Evolutionary conservation across 2,797 vertebrate species (phyloP).

Genomic region (Centropyge bicolor): DNA sequence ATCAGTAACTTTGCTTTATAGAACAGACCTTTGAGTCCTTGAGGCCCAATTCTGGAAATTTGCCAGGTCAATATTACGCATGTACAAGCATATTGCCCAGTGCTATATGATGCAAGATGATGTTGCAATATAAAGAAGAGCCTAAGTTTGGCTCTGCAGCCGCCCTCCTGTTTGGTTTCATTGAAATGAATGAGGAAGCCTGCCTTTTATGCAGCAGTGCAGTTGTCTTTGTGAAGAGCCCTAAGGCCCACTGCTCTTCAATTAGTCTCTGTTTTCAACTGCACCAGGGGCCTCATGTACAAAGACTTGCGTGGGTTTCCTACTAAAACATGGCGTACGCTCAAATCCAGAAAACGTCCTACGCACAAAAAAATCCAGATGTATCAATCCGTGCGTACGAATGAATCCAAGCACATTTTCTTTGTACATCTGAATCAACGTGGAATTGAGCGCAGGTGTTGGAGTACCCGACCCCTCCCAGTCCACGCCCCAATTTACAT

Average conservation of each 20-base stretch:
- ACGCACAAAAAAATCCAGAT: no score
- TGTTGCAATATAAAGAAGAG: neutral
- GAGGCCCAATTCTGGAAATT: neutral
- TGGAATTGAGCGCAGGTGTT: no score
- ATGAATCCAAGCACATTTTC: no score
- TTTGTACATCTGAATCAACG: no score
- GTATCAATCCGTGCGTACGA: no score
- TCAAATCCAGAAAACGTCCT: no score
- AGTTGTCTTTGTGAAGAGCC: conserved; percentile 12
- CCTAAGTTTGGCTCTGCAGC: neutral
- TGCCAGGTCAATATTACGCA: no score
- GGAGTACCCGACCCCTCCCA: no score
- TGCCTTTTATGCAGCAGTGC: conserved; percentile 9
- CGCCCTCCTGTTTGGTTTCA: neutral
- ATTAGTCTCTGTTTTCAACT: conserved; percentile 49
- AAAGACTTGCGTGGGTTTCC: no score
- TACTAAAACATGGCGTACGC: no score
- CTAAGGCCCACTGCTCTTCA: conserved; percentile 32
- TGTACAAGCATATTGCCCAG: neutral
- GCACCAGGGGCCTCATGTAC: no score
- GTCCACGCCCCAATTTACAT: no score
- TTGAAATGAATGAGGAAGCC: conserved; percentile 11
- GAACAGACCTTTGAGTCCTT: neutral
- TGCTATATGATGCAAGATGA: neutral
- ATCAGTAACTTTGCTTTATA: neutral